Evolutionary conservation across 2,888 invertebrate genomes (phyloP), one percentile per base, ranked within the genome.

Genomic region (Willowsia nigromaculata): DNA sequence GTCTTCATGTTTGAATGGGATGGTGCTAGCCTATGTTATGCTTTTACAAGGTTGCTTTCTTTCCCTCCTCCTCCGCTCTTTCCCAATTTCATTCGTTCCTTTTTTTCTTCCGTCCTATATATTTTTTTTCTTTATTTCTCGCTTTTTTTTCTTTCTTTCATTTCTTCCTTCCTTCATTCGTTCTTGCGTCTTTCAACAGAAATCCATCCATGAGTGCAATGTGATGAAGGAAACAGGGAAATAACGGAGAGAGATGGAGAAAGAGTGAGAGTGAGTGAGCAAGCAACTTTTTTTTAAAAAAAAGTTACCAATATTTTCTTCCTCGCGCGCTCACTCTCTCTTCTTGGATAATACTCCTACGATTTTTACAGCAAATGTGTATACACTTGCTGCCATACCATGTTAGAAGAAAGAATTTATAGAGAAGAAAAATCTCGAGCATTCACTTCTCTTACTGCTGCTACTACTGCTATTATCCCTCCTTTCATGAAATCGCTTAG

Each of bases 41-140:
- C 59, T 59, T 82, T 88, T 88, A 83, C 84, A 84, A 78, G 83
- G 33, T 83, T 68, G 59, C 84, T 88, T 68, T 68, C 68, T 37
- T 83, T 84, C 84, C 78, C 84, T 84, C 83, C 88, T 88, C 78
- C 87, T 86, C 74, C 71, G 81, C 68, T 88, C 88, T 76, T 76
- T 88, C 88, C 87, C 80, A 89, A 89, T 89, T 87, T 88, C 86
- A 88, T 88, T 90, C 85, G 83, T 81, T 90, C 74, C 76, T 81
- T 56, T 74, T 71, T 80, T 87, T 68, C 85, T 85, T 84, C 89
- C 82, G 85, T 90, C 80, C 85, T 85, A 71, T 82, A 37, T 68
- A 27, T 62, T 62, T 62, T 68, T 40, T 68, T 37, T 68, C 68
- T 68, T 68, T 68, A 33, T 40, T 37, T 68, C 68, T 37, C 68